Base-by-base conservation (phyloP, 1,140 invertebrate species). In the Aphelenchoides fujianensis region DNA sequence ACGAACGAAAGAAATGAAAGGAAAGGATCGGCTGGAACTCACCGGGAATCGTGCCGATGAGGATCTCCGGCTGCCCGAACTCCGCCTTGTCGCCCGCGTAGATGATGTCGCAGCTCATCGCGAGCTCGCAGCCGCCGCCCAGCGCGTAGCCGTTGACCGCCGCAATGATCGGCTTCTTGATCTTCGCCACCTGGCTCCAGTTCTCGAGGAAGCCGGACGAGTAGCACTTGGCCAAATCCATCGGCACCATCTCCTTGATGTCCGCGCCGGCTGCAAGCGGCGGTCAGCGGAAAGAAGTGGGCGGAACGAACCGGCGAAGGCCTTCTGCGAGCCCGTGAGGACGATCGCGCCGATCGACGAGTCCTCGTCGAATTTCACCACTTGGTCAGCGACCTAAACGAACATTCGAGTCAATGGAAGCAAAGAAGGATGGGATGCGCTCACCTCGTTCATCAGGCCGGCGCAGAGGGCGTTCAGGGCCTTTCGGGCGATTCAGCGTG, bases 51-150 rank as follows among this genome's bases (percentile, higher is more conserved):
- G 94, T 98, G 27, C 96, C 97, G 77, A 99, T 89, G 23, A 89
- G 89, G 80, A 99, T 96, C 89, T 99, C 97, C 0, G 96, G 96
- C 85, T 99, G 97, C 0, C 94, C 94, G 86, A 99, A 98, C 84
- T 92, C 92, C 9, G 96, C 96, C 80, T 94, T 96, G 71, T 98
- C 95, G 0, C 95, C 94, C 3, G 97, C 96, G 86, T 98, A 97
- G 75, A 98, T 97, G 27, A 99, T 97, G 84, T 99, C 97, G 85
- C 95, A 98, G 90, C 98, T 95, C 95, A 98, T 97, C 0, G 95
- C 95, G 32, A 98, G 80, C 86, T 99, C 97, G 87, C 94, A 97
- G 0, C 97, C 97, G 64, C 97, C 97, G 88, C 89, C 89, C 88
- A 95, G 92, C 80, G 94, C 94, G 87, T 92, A 98, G 64, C 96